Conservation (phyloP, 2,888 invertebrate species). For the Volucella bombylans region DNA sequence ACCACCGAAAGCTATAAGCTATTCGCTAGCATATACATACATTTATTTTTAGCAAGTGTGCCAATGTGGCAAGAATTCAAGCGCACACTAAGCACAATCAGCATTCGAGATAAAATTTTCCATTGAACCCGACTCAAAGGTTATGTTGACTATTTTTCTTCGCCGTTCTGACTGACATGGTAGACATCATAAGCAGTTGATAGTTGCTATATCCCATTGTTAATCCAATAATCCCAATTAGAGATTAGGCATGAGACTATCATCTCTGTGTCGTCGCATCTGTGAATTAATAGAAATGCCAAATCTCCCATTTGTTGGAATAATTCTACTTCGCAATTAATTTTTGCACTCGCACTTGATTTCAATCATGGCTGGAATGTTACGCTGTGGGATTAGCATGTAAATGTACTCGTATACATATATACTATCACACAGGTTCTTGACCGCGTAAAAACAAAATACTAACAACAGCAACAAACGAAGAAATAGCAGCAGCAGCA, state of each 20-base stretch:
- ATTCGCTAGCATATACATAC: constrained; percentile 17
- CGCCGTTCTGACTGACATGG: background rate
- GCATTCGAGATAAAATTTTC: constrained; percentile 10
- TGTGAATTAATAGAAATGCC: constrained; percentile 16
- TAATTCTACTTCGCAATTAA: constrained; percentile 25
- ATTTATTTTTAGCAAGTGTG: constrained; percentile 7
- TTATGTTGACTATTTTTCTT: background rate
- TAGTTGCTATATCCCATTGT: constrained; percentile 5
- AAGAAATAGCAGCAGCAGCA: background rate
- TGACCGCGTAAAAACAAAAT: constrained; percentile 29
- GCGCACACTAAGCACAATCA: background rate
- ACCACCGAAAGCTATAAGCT: background rate
- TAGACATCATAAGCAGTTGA: background rate
- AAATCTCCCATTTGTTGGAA: constrained; percentile 9
- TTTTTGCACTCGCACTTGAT: constrained; percentile 30
- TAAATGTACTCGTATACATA: too few relatives aligned
- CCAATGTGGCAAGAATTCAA: background rate
- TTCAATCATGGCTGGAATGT: constrained; percentile 9
- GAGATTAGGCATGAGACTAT: background rate
- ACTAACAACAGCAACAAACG: background rate
- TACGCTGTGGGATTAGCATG: too few relatives aligned
- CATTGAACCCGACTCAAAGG: constrained; percentile 21
- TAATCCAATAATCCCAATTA: constrained; percentile 32
- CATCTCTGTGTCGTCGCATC: background rate
- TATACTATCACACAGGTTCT: constrained; percentile 31